Evolutionary conservation across 2,113 vertebrate genomes (phyloP), one percentile per base, ranked within the genome.

Genomic region (Pollachius pollachius): DNA sequence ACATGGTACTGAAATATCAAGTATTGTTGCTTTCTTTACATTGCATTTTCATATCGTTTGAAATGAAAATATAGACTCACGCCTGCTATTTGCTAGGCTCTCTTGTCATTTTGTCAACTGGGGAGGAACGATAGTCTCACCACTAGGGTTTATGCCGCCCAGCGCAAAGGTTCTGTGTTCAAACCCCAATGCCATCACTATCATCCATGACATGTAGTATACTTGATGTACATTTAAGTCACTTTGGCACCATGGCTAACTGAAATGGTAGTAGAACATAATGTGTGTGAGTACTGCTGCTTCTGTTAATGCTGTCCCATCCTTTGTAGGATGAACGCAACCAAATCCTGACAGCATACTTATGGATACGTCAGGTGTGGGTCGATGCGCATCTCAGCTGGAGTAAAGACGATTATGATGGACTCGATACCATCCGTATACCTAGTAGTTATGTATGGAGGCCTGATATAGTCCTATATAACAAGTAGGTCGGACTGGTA

Each of bases 321-420:
- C 27, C 87, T 62, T 87, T 84, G 37, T 85, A 92, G 91, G 91
- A 91, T 70, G 91, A 92, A 61, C 82, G 88, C 76, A 91, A 92
- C 65, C 91, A 92, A 87, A 89, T 92, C 76, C 77, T 91, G 77
- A 91, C 89, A 34, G 89, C 90, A 9, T 91, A 92, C 90, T 89
- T 98, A 79, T 97, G 96, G 96, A 95, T 97, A 72, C 90, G 96
- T 41, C 96, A 94, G 90, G 92, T 93, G 77, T 97, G 96, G 96
- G 87, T 90, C 70, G 96, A 97, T 0, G 89, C 93, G 2, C 89
- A 94, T 87, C 92, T 96, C 18, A 88, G 56, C 71, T 97, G 95
- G 96, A 88, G 93, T 78, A 94, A 94, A 72, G 90, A 94, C 0
- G 88, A 90, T 64, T 98, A 96, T 0, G 94, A 89, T 2, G 95